Evolutionary conservation across 2,797 vertebrate species (phyloP), one percentile per base, ranked within the genome.

Genomic region (Oryzias dopingdopingensis): DNA sequence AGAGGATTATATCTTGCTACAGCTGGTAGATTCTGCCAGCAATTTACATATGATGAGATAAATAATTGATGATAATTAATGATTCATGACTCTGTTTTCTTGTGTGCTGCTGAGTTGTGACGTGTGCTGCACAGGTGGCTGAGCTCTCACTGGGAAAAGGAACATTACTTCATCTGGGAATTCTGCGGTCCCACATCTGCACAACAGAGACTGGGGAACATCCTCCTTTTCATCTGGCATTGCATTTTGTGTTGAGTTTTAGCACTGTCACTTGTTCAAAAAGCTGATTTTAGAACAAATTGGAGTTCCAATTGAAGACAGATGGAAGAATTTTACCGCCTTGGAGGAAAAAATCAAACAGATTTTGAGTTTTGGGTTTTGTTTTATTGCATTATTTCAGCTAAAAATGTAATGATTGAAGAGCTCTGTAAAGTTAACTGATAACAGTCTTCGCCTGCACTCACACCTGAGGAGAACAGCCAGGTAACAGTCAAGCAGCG

Each of bases 61-160:
- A 60, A 88, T 86, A 73, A 89, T 76, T 67, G 61, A 70, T 74
- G 54, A 61, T 70, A 60, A 83, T 92, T 58, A 86, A 90, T 84
- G 69, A 89, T 91, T 90, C 52, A 90, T 74, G 74, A 26, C 26
- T 51, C 37, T 49, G 60, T 56, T 64, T 65, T 58, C 50, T 70
- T 74, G 69, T 79, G 67, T 74, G 67, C 59, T 70, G 55, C 65
- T 55, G 51, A 53, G n/a, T 62, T 81, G 66, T 67, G 60, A 62
- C 65, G 26, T 76, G 52, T 61, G 63, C 57, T 57, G 60, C 55
- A 59, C 80, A 74, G 78, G 72, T 81, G 68, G 58, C 54, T 44
- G 48, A 42, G 18, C 40, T 62, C 74, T 47, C 65, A 40, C 6
- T 20, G 46, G 51, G 60, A 64, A 55, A 60, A 47, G 57, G 53